Evolutionary conservation across 2,888 invertebrate species (phyloP).

Genomic region (Protophormia terraenovae): DNA sequence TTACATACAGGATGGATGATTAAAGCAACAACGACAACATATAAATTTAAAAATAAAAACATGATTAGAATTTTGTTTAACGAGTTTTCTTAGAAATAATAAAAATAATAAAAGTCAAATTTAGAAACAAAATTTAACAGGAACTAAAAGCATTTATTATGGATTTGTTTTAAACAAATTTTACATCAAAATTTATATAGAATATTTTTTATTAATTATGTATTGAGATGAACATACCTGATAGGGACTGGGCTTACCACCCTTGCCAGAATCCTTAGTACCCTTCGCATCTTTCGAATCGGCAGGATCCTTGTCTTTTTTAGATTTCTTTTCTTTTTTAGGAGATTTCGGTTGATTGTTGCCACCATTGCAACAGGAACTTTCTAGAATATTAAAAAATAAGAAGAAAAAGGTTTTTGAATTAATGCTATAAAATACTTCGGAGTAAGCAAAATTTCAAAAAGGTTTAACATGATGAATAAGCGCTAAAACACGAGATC

Average conservation of each 20-base stretch:
- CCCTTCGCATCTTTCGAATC: slow-evolving; percentile 84
- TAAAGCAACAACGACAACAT: slow-evolving; percentile 46
- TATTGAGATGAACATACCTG: slow-evolving; percentile 82
- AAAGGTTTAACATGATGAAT: too few species aligned
- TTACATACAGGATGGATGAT: slow-evolving; percentile 54
- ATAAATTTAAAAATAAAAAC: slow-evolving; percentile 52
- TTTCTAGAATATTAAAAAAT: slow-evolving; percentile 83
- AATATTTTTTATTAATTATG: background rate
- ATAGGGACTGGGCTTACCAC: slow-evolving; percentile 86
- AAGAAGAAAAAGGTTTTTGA: background rate
- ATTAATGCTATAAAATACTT: too few species aligned
- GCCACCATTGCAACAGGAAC: slow-evolving; percentile 89
- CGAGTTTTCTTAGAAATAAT: too few species aligned
- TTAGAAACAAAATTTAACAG: slow-evolving; percentile 4
- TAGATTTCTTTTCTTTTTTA: slow-evolving; percentile 87
- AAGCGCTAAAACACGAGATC: too few species aligned
- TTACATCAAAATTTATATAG: background rate
- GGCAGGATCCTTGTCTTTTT: slow-evolving; percentile 84
- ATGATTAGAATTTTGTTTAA: slow-evolving; percentile 37
- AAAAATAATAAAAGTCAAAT: background rate
- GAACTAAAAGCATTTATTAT: slow-evolving; percentile 12
- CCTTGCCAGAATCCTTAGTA: slow-evolving; percentile 84
- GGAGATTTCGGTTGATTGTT: slow-evolving; percentile 85
- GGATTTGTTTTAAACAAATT: slow-evolving; percentile 1
- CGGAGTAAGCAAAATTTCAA: too few species aligned